Percentiles rank a stretch among this genome's conserved stretches.
Conservation (phyloP, 2,113 vertebrate genomes). For the cat (Felis catus) region DNA sequence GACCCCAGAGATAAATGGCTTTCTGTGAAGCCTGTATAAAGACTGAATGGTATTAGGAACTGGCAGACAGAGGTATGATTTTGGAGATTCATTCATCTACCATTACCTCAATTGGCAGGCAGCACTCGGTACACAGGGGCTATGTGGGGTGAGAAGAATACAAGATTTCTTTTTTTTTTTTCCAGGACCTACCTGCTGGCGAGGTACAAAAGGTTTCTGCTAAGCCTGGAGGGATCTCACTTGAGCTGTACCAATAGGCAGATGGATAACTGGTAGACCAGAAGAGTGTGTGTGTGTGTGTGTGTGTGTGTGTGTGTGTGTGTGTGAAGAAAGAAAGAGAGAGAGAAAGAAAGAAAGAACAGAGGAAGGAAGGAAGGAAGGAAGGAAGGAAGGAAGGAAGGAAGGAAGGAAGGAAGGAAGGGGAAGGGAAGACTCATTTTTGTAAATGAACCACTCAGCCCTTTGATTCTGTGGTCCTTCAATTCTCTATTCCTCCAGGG, state of each 20-base stretch:
- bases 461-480: not conserved
- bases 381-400: fast-evolving
- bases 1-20: not conserved
- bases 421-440: not conserved
- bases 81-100: not conserved
- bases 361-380: too few species aligned
- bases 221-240: not conserved
- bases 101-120: fast-evolving
- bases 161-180: not conserved
- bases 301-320: not conserved
- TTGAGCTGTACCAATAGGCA: not conserved
- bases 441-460: not conserved
- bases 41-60: not conserved
- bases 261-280: not conserved
- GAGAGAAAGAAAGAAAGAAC: not conserved
- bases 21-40: too few species aligned
- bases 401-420: too few species aligned
- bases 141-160: not conserved
- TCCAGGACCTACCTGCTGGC: not conserved
- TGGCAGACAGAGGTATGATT: not conserved
- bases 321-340: not conserved
- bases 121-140: too few species aligned
- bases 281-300: not conserved
- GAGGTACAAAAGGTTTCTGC: not conserved
- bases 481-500: not conserved